Conservation (phyloP, 2,888 invertebrate genomes). For the Oasisia sp. region DNA sequence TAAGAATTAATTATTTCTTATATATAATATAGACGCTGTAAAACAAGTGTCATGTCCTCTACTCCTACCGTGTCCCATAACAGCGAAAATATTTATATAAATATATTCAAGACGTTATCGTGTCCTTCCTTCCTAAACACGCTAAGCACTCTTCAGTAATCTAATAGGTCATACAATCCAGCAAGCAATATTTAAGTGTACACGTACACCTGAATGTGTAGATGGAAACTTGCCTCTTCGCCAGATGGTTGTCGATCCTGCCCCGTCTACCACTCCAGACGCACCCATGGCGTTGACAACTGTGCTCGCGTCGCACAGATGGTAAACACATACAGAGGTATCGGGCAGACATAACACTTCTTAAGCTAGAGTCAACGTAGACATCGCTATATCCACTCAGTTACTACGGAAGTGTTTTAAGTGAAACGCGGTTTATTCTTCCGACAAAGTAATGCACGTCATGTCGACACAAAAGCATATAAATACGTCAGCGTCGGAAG, state of each 20-base stretch:
- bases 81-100: background rate
- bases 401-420: background rate
- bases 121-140: background rate
- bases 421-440: background rate
- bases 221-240: background rate
- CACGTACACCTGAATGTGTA: background rate
- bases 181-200: background rate
- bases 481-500: background rate
- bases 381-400: background rate
- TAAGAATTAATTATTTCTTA: too few species aligned
- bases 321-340: background rate
- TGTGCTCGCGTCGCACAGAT: background rate
- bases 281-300: background rate
- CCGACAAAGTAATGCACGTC: background rate
- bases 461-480: background rate
- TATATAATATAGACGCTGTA: too few species aligned
- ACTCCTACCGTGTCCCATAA: background rate
- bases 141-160: background rate
- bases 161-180: background rate
- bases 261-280: background rate
- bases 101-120: background rate
- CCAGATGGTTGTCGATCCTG: background rate
- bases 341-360: background rate
- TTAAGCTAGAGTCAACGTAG: background rate
- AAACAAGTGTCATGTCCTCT: too few species aligned